Evolutionary conservation across 1,140 invertebrate species (phyloP).

Genomic region (Drepana arcuata): DNA sequence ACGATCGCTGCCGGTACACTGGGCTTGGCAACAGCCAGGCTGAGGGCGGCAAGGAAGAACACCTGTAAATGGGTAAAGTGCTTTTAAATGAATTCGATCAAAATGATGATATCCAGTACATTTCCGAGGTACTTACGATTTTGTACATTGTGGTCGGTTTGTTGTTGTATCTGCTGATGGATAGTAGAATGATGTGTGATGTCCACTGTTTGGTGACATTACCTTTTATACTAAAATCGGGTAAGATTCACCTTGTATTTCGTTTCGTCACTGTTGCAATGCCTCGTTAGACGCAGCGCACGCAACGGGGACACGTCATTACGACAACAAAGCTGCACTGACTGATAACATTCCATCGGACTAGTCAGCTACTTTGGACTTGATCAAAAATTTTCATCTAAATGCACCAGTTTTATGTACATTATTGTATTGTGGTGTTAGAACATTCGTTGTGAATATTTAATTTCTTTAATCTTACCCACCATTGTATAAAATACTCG

Average conservation of each 20-base stretch:
- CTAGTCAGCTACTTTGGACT: slow-evolving; percentile 16
- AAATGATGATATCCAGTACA: too few relatives aligned
- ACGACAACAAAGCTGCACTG: slow-evolving; percentile 31
- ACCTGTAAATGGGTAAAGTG: slow-evolving; percentile 30
- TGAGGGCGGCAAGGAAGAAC: slow-evolving; percentile 42
- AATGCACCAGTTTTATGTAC: too few relatives aligned
- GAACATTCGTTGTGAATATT: too few relatives aligned
- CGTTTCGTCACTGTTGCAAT: slow-evolving; percentile 52
- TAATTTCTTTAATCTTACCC: too few relatives aligned
- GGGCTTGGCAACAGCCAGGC: slow-evolving; percentile 50
- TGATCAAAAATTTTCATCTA: slow-evolving; percentile 7
- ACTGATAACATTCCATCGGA: slow-evolving; percentile 31
- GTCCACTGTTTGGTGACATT: slow-evolving; percentile 38
- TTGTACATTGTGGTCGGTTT: slow-evolving; percentile 47
- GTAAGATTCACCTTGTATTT: slow-evolving; percentile 61
- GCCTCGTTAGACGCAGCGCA: slow-evolving; percentile 40
- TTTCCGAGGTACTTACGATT: slow-evolving; percentile 55
- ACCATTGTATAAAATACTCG: too few relatives aligned
- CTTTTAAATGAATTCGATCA: background rate
- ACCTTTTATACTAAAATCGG: slow-evolving; percentile 56
- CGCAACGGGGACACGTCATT: slow-evolving; percentile 50
- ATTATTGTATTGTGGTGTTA: too few relatives aligned
- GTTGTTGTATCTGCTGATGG: slow-evolving; percentile 34
- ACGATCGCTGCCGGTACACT: slow-evolving; percentile 47
- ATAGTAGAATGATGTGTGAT: slow-evolving; percentile 41